Percentiles rank a stretch among this genome's conserved stretches.
These are phyloP conservation scores for Palythoa grandis DNA, from an alignment of 92 coral and sea anemone species.

Conservation along the genomic window DNA sequence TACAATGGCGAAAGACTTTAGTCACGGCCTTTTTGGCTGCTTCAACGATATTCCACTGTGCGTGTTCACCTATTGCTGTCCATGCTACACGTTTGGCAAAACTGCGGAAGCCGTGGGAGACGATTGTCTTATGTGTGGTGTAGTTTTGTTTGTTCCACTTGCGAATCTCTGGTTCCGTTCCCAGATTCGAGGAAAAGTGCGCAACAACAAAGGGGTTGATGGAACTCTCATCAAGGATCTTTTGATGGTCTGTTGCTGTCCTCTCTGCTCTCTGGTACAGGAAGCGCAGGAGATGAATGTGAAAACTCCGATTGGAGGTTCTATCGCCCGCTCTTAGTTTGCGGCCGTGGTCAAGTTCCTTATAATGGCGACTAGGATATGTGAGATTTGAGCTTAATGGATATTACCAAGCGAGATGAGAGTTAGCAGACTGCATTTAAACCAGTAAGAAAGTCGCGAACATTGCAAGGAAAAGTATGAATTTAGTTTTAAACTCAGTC, in stretches of 20 bases:
- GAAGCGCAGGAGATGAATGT: conserved; percentile 94
- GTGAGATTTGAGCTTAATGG: not conserved
- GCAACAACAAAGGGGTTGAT: conserved; percentile 87
- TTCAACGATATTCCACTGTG: conserved; percentile 82
- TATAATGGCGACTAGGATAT: not conserved
- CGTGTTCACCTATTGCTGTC: conserved; percentile 77
- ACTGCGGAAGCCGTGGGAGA: conserved; percentile 97
- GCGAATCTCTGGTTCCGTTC: conserved; percentile 79
- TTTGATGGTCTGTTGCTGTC: conserved; percentile 83
- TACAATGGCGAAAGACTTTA: conserved; percentile 64
- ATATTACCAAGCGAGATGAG: not conserved
- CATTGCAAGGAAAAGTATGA: not conserved
- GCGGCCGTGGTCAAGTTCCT: not conserved
- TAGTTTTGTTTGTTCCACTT: conserved; percentile 73
- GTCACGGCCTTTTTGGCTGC: conserved; percentile 82
- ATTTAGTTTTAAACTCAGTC: not conserved
- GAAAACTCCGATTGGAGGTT: conserved; percentile 90
- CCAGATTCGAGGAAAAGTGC: conserved; percentile 88
- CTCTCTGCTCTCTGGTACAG: conserved; percentile 76
- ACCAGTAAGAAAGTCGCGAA: not conserved
- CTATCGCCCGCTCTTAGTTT: conserved; percentile 78
- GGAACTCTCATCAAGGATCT: conserved; percentile 79
- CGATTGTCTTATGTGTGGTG: conserved; percentile 91
- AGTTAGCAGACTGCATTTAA: not conserved
- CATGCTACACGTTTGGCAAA: conserved; percentile 95